Base-by-base conservation (phyloP, 2,113 vertebrate genomes). In the Vanacampus margaritifer region DNA sequence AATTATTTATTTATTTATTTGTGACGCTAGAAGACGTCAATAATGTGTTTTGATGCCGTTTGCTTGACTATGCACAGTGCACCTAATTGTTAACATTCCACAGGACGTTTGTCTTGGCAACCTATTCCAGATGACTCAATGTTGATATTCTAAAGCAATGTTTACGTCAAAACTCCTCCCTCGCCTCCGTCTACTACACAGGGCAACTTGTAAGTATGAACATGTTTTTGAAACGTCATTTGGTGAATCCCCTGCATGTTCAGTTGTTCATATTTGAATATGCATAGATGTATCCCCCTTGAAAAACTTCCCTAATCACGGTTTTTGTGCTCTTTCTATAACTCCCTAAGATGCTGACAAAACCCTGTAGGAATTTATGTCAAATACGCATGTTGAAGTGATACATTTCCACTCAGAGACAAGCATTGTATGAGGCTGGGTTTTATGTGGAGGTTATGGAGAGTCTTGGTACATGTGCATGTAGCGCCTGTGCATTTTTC, bases 131-230 rank as follows among this genome's bases (percentile, higher is more conserved):
- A 88, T 88, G 85, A 83, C 56, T 71, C 64, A 24, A 59, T 39
- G 17, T 66, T 28, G 65, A 71, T 85, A 59, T 83, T 58, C 46
- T 12, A 26, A n/a, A 23, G 75, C 39, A 19, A 93, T 91, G 91
- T 88, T 92, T 70, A 57, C 81, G 19, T 81, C 83, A 65, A 91
- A 84, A 60, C 35, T 89, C 24, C 62, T 82, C 46, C 82, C 79
- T 53, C 73, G 77, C 41, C 71, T 92, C 2, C 70, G 71, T 65
- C 56, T 84, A 6, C 65, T 92, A 70, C 78, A 45, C n/a, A 83
- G 77, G 80, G 78, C 79, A 9, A 78, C 85, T 53, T 80, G 90
- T 93, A 74, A 88, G 84, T 82, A 37, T 37, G 0, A 69, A 63
- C 5, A 54, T 32, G 57, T 6, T 3, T 41, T 43, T 43, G 2